A percentile compares a stretch with the other conserved stretches of the same genome.
Conservation (phyloP, 2,797 vertebrate species). For the Tokudaia tokunoshimensis region DNA sequence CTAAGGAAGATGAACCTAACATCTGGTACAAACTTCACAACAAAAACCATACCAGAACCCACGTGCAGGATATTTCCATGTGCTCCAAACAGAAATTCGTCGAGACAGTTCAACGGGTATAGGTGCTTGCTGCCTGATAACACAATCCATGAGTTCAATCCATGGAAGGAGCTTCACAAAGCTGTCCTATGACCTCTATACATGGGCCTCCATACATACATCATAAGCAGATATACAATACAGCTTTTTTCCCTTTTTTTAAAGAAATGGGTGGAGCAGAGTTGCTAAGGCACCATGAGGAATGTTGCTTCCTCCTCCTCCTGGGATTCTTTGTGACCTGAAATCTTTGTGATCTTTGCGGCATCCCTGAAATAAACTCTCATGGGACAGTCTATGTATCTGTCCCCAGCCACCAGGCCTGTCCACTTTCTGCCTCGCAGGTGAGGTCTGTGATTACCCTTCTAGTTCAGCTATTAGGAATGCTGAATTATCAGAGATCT, state of each 20-base stretch:
- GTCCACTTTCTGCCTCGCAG: neutral
- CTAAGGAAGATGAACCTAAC: neutral
- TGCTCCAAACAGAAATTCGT: neutral
- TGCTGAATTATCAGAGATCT: neutral
- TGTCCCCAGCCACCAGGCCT: neutral
- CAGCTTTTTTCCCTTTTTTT: neutral
- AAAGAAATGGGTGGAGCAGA: neutral
- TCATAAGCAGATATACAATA: neutral
- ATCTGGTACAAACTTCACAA: neutral
- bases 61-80: neutral
- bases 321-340: neutral
- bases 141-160: neutral
- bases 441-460: neutral
- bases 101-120: neutral
- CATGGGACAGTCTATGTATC: neutral
- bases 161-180: neutral
- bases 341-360: neutral
- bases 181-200: neutral
- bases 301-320: neutral
- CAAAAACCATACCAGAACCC: neutral
- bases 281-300: neutral
- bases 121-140: neutral
- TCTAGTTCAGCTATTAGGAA: neutral
- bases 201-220: neutral
- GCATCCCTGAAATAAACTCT: conserved; percentile 11